phyloP scores from a whole-genome alignment of 2,113 vertebrate species.

The Tichodroma muraria region DNA sequence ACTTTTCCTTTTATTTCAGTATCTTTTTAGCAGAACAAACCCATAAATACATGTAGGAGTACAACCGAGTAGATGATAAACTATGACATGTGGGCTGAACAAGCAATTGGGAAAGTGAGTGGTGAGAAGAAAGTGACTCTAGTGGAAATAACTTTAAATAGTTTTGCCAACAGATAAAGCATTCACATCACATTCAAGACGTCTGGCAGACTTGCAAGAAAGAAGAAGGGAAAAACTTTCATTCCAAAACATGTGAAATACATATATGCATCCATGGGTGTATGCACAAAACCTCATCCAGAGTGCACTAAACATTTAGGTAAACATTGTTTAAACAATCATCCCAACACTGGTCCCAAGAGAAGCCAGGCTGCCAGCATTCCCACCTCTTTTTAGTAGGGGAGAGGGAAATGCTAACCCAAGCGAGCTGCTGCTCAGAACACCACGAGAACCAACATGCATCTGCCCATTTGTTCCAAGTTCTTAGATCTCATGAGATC shows the following conservation, averaged over 20 bases:
- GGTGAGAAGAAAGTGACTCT: neutral
- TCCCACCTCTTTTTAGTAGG: neutral
- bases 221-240: neutral
- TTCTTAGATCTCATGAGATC: neutral
- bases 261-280: neutral
- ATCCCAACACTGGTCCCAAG: neutral
- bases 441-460: neutral
- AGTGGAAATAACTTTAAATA: constrained; percentile 23
- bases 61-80: neutral
- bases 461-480: neutral
- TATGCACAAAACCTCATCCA: neutral
- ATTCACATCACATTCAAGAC: neutral
- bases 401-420: neutral
- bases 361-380: neutral
- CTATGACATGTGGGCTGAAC: constrained; percentile 7
- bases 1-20: neutral
- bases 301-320: neutral
- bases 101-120: neutral
- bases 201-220: neutral
- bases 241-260: neutral
- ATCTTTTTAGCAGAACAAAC: neutral
- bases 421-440: neutral
- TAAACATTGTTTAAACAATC: neutral
- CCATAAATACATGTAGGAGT: constrained; percentile 27
- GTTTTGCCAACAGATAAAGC: neutral